Evolutionary conservation across 1,140 invertebrate genomes (phyloP).

Genomic region (Lethocerus indicus): DNA sequence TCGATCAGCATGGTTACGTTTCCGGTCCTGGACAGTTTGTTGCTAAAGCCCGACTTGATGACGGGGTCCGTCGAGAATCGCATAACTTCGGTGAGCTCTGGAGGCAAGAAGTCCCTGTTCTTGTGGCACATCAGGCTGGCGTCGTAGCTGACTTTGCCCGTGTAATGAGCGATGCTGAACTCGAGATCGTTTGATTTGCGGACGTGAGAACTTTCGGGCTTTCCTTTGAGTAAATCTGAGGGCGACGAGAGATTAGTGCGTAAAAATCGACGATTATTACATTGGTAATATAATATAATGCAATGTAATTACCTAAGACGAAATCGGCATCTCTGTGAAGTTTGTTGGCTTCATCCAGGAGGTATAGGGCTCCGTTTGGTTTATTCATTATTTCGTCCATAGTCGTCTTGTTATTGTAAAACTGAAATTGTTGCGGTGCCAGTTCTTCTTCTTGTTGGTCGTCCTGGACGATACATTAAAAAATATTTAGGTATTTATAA

Average conservation of each 20-base stretch:
- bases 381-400: constrained; percentile 72
- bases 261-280: too few relatives aligned
- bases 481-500: too few relatives aligned
- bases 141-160: constrained; percentile 67
- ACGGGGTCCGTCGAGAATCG: constrained; percentile 52
- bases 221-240: constrained; percentile 31
- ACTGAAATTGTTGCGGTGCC: constrained; percentile 46
- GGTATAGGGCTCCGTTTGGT: constrained; percentile 64
- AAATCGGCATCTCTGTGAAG: constrained; percentile 36
- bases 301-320: constrained; percentile 33
- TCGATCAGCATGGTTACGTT: constrained; percentile 31
- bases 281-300: too few relatives aligned
- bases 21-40: constrained; percentile 66
- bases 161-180: constrained; percentile 69
- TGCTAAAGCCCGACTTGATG: constrained; percentile 63
- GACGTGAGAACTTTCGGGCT: constrained; percentile 35
- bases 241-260: too few relatives aligned
- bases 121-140: constrained; percentile 64
- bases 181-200: constrained; percentile 42
- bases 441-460: constrained; percentile 67
- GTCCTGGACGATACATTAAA: constrained; percentile 28
- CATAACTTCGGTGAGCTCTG: constrained; percentile 69
- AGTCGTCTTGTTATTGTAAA: constrained; percentile 73
- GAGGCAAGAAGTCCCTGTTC: constrained; percentile 75
- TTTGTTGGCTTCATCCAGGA: constrained; percentile 79